Percentiles rank a stretch among this genome's conserved stretches.
Conservation (phyloP, 2,113 vertebrate genomes). For the Theristicus caerulescens region DNA sequence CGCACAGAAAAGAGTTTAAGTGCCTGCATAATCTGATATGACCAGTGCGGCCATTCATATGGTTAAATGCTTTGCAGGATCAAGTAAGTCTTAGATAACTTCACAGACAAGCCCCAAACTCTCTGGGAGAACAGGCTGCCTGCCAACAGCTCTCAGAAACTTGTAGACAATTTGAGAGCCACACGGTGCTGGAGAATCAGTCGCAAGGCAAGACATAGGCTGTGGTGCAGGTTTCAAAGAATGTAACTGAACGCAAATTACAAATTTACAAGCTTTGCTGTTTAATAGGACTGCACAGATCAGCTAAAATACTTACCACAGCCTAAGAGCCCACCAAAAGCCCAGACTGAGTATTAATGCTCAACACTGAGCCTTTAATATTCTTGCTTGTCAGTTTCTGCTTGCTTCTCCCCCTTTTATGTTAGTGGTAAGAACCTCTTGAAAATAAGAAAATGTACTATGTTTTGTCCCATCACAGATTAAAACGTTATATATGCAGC, state of each 20-base stretch:
- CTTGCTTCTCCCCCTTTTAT: neutral
- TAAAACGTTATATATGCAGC: neutral
- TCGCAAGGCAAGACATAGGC: neutral
- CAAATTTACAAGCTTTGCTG: neutral
- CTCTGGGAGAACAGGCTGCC: neutral
- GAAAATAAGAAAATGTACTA: neutral
- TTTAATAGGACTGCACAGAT: neutral
- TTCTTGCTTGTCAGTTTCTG: neutral
- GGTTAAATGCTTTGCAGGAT: neutral
- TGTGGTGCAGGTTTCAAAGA: neutral
- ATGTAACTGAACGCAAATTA: neutral
- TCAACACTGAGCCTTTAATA: neutral
- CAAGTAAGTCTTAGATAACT: neutral
- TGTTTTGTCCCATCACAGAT: neutral
- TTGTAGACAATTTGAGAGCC: neutral
- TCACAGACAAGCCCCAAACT: neutral
- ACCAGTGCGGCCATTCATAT: fast-evolving
- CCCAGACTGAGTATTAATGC: neutral
- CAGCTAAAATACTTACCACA: neutral
- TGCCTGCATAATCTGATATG: neutral
- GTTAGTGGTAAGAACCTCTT: neutral
- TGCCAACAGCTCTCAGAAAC: neutral
- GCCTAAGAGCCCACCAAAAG: neutral
- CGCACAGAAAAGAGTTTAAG: neutral
- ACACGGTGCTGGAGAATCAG: neutral